Conservation (phyloP, 1,140 invertebrate species). For the Polyergus mexicanus region DNA sequence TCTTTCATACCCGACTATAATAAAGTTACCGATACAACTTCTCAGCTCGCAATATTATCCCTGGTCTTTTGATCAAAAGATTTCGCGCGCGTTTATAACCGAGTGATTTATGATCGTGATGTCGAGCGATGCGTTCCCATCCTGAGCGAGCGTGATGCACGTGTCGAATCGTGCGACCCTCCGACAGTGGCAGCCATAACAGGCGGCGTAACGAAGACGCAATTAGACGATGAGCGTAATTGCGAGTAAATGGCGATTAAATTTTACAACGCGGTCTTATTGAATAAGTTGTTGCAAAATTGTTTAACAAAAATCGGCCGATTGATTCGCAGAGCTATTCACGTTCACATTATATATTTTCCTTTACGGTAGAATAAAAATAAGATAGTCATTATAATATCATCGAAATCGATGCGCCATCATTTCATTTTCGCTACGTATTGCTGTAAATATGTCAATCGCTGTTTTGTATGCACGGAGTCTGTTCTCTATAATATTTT, state of each 20-base stretch:
- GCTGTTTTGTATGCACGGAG: background rate
- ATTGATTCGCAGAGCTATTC: background rate
- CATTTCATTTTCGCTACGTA: background rate
- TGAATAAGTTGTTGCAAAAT: conserved; percentile 46
- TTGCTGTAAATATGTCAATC: conserved; percentile 14
- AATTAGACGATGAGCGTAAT: conserved; percentile 45
- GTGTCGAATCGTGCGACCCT: conserved; percentile 57
- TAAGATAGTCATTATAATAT: conserved; percentile 6
- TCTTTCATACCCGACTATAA: background rate
- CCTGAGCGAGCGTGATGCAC: conserved; percentile 44
- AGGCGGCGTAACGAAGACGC: conserved; percentile 48
- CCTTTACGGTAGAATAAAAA: background rate
- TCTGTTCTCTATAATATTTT: background rate
- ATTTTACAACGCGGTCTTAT: conserved; percentile 31
- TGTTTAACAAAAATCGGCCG: background rate
- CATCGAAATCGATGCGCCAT: background rate
- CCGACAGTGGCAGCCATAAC: conserved; percentile 45
- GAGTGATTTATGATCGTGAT: conserved; percentile 50
- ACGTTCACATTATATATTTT: background rate
- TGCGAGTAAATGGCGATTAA: conserved; percentile 46
- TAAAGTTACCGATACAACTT: background rate
- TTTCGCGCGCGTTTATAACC: conserved; percentile 51
- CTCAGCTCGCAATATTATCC: conserved; percentile 9
- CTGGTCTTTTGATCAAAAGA: conserved; percentile 48
- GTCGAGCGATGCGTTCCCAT: conserved; percentile 47